phyloP scores from a whole-genome alignment of 2,113 vertebrate genomes.

The Engystomops pustulosus region DNA sequence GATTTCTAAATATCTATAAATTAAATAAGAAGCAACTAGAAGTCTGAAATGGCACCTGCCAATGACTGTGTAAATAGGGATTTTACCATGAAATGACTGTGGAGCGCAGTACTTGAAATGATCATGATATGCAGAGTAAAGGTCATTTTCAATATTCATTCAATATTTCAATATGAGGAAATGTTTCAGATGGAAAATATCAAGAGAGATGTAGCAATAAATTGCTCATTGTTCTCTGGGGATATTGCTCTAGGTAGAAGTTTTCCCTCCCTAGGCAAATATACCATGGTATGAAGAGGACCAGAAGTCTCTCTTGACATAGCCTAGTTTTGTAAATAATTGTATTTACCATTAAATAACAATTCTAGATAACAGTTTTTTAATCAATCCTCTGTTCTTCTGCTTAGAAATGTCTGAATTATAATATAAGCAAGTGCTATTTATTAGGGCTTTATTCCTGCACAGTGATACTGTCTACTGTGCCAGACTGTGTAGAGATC shows the following conservation, averaged over 20 bases:
- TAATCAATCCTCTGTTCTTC: no score
- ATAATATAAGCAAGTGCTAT: no score
- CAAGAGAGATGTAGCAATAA: constrained; percentile 33
- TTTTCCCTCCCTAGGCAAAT: background rate
- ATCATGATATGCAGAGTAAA: constrained; percentile 19
- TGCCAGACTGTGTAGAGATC: no score
- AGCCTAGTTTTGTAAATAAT: no score
- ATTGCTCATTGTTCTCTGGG: constrained; percentile 4
- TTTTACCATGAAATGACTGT: constrained; percentile 8
- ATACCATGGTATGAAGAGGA: no score
- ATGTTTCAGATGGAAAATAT: constrained; percentile 32
- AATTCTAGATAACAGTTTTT: no score
- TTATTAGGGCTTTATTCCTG: no score
- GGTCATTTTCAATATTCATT: constrained; percentile 51
- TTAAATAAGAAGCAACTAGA: background rate
- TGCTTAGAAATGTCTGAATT: no score
- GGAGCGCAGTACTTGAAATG: background rate
- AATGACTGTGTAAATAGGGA: constrained; percentile 12
- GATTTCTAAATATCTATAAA: background rate
- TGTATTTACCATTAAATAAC: no score
- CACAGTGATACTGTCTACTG: no score
- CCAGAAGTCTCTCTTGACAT: no score
- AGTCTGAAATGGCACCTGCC: constrained; percentile 1
- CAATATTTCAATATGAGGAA: constrained; percentile 35
- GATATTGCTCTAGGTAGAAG: background rate